Conservation (phyloP, 2,888 invertebrate species). For the Thumatha senex region DNA sequence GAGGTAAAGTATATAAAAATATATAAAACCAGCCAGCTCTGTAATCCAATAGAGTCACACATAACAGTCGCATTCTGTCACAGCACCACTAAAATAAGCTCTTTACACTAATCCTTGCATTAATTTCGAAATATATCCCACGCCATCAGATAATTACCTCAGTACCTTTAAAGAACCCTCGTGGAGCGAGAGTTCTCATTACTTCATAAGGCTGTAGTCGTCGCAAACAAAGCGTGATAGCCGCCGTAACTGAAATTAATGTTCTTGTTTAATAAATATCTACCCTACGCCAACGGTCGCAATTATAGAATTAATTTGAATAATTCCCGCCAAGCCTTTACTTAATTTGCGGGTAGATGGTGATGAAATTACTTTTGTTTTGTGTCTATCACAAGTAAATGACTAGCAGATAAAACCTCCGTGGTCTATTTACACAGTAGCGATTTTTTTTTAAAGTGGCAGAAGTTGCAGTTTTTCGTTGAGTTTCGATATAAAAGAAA, state of each 20-base stretch:
- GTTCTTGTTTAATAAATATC: slow-evolving; percentile 45
- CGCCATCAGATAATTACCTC: background rate
- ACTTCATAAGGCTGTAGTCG: slow-evolving; percentile 23
- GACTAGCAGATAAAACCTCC: background rate
- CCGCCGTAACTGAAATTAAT: slow-evolving; percentile 41
- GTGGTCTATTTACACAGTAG: too few species aligned
- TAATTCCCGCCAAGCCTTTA: slow-evolving; percentile 35
- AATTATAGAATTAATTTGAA: slow-evolving; percentile 46
- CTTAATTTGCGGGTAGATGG: slow-evolving; percentile 29
- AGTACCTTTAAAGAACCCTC: background rate
- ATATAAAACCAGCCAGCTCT: too few species aligned
- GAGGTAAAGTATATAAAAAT: too few species aligned
- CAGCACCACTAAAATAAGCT: too few species aligned
- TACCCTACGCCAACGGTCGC: slow-evolving; percentile 34
- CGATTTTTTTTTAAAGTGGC: too few species aligned
- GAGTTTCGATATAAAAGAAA: too few species aligned
- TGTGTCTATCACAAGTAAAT: background rate
- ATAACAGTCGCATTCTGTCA: too few species aligned
- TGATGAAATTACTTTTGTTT: slow-evolving; percentile 10
- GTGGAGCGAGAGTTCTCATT: slow-evolving; percentile 19
- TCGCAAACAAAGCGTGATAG: slow-evolving; percentile 35
- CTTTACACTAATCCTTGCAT: background rate
- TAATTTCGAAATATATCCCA: background rate
- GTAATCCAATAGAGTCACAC: too few species aligned
- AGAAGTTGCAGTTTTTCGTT: too few species aligned